Evolutionary conservation across 2,113 vertebrate genomes (phyloP), one percentile per base, ranked within the genome.

Genomic region (Pontoporia blainvillei): DNA sequence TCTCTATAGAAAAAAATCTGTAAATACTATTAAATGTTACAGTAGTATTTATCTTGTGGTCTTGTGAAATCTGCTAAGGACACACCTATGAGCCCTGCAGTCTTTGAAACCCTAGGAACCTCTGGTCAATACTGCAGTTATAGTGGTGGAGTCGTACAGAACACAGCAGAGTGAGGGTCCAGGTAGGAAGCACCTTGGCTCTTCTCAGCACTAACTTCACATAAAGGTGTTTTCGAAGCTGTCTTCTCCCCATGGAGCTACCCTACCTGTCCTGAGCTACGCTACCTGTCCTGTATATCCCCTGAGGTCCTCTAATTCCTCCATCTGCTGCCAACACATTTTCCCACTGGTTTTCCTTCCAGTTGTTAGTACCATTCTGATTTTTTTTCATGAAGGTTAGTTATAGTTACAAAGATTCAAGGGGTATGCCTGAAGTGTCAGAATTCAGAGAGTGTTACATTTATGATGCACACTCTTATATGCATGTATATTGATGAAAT

Each of bases 91-190:
- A 72, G 6, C 1, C 10, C 44, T 3, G 0, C 1, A 36, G 44
- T 23, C 3, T 25, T 75, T 9, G 13, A 67, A 79, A 13, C 12
- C 8, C 41, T 39, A 0, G 9, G 10, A 1, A 0, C 11, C 23
- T 34, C 27, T 10, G 13, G 8, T 54, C 12, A 2, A 52, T 6
- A 52, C 6, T n/a, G 6, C 27, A 2, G 8, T 52, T 5, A n/a
- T 8, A 18, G 14, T 20, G 18, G 34, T n/a, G 8, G 44, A 49
- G 7, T 49, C 8, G 0, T 44, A 31, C 14, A 62, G 31, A 78
- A 4, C 3, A 10, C 13, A 12, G 20, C 1, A 73, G 20, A 36
- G 21, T 17, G 12, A 36, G 12, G 44, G 0, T 1, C n/a, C 20
- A 75, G 5, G 5, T 0, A 54, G n/a, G 54, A 23, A 36, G 14